Percentiles rank a stretch among this genome's conserved stretches.
These are phyloP conservation scores for Thryonomys swinderianus DNA, from an alignment of 2,113 vertebrate species.

Conservation along the genomic window DNA sequence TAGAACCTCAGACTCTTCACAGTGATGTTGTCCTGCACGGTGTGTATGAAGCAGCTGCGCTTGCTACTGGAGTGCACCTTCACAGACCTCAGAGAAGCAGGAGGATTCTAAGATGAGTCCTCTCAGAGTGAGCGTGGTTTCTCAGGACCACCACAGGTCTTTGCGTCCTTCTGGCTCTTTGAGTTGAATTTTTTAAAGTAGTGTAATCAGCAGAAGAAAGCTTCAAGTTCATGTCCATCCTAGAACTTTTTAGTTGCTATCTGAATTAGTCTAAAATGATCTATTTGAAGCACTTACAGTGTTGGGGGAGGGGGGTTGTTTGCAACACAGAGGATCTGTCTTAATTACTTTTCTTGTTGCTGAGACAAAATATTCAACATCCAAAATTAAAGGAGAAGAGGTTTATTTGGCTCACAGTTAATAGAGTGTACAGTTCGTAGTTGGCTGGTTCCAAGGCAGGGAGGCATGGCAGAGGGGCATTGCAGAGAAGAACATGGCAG, in stretches of 20 bases:
- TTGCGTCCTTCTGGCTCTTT: background rate
- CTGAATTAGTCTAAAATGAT: background rate
- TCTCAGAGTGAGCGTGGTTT: background rate
- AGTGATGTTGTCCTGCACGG: conserved; percentile 90
- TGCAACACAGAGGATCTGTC: background rate
- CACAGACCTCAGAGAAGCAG: background rate
- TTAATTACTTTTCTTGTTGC: background rate
- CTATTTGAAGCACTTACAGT: background rate
- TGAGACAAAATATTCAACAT: background rate
- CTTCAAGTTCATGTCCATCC: background rate
- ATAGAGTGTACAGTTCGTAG: background rate
- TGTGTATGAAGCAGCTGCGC: conserved; percentile 76
- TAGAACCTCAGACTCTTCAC: conserved; percentile 85
- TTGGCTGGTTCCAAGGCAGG: background rate
- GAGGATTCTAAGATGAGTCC: background rate
- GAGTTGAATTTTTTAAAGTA: background rate
- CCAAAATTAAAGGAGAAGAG: background rate
- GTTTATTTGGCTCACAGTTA: background rate
- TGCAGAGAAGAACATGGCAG: background rate
- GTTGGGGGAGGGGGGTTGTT: background rate
- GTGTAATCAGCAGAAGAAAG: background rate
- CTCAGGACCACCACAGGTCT: background rate
- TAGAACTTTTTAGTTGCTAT: conserved; percentile 20
- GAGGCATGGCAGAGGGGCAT: background rate
- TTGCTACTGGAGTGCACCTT: background rate